These are phyloP conservation scores for Zele albiditarsus DNA, from an alignment of 2,888 invertebrate genomes.

Conservation along the genomic window DNA sequence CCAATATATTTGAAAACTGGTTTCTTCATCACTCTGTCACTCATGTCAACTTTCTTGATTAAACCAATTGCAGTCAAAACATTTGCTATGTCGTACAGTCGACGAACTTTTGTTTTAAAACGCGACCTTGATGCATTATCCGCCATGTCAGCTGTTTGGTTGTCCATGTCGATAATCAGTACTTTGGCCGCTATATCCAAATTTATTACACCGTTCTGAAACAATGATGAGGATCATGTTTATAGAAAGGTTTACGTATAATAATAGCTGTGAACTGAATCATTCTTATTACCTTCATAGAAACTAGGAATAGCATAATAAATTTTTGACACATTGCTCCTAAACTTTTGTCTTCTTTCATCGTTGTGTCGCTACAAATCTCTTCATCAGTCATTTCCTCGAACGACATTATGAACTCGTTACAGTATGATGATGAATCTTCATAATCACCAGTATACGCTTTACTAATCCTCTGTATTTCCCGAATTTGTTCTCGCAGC, in stretches of 20 bases:
- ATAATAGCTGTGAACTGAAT: too few relatives aligned
- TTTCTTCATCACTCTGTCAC: slow-evolving; percentile 77
- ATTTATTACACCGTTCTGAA: slow-evolving; percentile 79
- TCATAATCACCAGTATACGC: slow-evolving; percentile 55
- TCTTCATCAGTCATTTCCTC: slow-evolving; percentile 53
- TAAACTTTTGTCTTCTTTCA: slow-evolving; percentile 79
- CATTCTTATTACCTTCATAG: slow-evolving; percentile 75
- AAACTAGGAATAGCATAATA: slow-evolving; percentile 81
- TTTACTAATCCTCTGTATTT: slow-evolving; percentile 57
- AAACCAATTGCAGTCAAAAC: slow-evolving; percentile 83
- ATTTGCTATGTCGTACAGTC: slow-evolving; percentile 86
- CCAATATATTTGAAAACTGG: slow-evolving; percentile 81
- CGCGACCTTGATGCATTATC: slow-evolving; percentile 68
- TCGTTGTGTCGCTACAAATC: slow-evolving; percentile 70
- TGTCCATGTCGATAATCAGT: slow-evolving; percentile 76
- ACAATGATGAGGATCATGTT: slow-evolving; percentile 41
- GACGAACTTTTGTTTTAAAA: slow-evolving; percentile 81
- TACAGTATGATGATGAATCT: slow-evolving; percentile 46
- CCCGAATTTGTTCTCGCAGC: slow-evolving; percentile 75
- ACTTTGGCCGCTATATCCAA: slow-evolving; percentile 81
- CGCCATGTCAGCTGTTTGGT: slow-evolving; percentile 73
- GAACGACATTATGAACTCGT: slow-evolving; percentile 46
- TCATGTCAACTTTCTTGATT: slow-evolving; percentile 80
- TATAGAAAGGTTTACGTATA: not conserved
- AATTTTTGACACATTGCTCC: slow-evolving; percentile 82